Percentiles rank a stretch among this genome's conserved stretches.
Conservation (phyloP, 2,888 invertebrate species). For the Trachelus troglodyta region DNA sequence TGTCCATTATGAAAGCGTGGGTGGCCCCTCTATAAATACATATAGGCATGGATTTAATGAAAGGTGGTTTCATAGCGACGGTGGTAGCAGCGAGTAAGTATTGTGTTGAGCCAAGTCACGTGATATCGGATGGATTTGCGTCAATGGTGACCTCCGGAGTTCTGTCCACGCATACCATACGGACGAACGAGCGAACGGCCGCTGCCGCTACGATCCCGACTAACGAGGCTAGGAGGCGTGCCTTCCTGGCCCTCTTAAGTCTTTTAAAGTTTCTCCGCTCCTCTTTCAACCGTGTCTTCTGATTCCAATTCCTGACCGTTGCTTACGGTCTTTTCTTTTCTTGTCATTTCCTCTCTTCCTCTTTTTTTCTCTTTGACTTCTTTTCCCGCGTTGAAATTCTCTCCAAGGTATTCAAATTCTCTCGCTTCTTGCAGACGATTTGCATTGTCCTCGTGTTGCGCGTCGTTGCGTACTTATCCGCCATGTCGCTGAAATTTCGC, state of each 20-base stretch:
- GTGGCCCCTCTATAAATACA: constrained; percentile 29
- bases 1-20: constrained; percentile 38
- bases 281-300: background rate
- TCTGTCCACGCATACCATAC: constrained; percentile 65
- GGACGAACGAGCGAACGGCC: constrained; percentile 13
- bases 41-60: constrained; percentile 40
- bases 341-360: background rate
- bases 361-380: background rate
- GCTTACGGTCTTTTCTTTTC: background rate
- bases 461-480: background rate
- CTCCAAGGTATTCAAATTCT: background rate
- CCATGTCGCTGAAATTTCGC: background rate
- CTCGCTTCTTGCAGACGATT: background rate
- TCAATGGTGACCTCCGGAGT: constrained; percentile 78
- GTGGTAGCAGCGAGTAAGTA: constrained; percentile 26
- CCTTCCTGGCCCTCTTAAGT: constrained; percentile 32
- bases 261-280: constrained; percentile 3
- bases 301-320: background rate
- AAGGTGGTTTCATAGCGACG: constrained; percentile 29
- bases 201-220: constrained; percentile 11
- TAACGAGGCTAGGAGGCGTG: constrained; percentile 42
- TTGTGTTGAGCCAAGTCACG: constrained; percentile 67
- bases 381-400: background rate
- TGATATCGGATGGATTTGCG: constrained; percentile 74
- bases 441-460: background rate